These are phyloP conservation scores for Spilarctia lutea DNA, from an alignment of 2,888 invertebrate species.

Conservation along the genomic window DNA sequence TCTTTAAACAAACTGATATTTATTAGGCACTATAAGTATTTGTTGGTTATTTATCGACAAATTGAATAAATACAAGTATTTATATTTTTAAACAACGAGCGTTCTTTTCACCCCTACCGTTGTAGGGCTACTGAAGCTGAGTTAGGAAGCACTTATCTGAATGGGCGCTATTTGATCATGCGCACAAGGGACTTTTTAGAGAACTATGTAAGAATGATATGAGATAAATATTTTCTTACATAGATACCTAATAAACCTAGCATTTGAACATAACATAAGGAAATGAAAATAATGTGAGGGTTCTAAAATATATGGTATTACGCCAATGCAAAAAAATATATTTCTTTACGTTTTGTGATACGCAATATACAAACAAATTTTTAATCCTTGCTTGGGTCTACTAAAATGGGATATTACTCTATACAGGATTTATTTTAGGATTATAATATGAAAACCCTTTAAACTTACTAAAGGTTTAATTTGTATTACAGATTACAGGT, in stretches of 20 bases:
- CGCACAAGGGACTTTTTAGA: slow-evolving; percentile 48
- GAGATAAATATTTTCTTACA: slow-evolving; percentile 6
- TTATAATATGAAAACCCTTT: background rate
- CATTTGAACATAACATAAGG: background rate
- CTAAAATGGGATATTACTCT: background rate
- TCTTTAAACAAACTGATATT: background rate
- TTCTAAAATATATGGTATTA: background rate
- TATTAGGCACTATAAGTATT: background rate
- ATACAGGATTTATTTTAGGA: background rate
- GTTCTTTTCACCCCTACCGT: slow-evolving; percentile 42
- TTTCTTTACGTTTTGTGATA: background rate
- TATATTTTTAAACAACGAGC: slow-evolving; percentile 24
- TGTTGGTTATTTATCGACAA: background rate
- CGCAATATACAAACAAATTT: background rate
- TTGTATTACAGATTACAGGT: background rate
- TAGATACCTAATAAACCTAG: background rate
- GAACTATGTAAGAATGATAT: slow-evolving; percentile 7
- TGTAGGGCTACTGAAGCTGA: slow-evolving; percentile 60
- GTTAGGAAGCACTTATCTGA: slow-evolving; percentile 52
- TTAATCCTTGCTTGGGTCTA: background rate
- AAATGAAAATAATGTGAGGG: background rate
- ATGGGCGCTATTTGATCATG: slow-evolving; percentile 63
- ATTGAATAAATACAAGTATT: slow-evolving; percentile 19
- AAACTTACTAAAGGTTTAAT: background rate
- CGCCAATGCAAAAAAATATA: background rate